Conservation (phyloP, 2,888 invertebrate species). For the Eristalis arbustorum region DNA sequence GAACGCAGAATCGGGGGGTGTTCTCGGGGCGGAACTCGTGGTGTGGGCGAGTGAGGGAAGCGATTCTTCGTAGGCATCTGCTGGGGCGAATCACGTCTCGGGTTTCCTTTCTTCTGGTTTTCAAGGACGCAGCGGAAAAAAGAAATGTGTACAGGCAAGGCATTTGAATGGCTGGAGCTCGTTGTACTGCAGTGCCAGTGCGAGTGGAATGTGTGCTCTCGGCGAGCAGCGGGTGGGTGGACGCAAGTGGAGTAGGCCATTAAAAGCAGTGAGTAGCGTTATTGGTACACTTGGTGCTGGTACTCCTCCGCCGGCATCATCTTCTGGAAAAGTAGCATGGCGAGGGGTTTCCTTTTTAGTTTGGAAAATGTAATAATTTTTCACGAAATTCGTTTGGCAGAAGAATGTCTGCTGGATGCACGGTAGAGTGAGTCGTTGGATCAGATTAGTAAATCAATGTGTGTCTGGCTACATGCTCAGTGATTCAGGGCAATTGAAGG, state of each 20-base stretch:
- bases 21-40: background rate
- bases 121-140: constrained; percentile 5
- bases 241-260: constrained; percentile 32
- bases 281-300: constrained; percentile 28
- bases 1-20: background rate
- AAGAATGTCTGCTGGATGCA: background rate
- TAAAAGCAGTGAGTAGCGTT: constrained; percentile 52
- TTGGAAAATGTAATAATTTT: constrained; percentile 36
- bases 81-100: constrained; percentile 16
- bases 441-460: background rate
- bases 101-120: constrained; percentile 13
- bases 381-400: constrained; percentile 19
- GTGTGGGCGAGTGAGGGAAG: background rate
- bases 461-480: background rate
- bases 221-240: background rate
- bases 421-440: background rate
- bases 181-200: background rate
- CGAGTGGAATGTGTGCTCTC: background rate
- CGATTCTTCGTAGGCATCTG: constrained; percentile 29
- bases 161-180: constrained; percentile 29
- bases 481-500: background rate
- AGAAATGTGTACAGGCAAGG: background rate
- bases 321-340: constrained; percentile 20
- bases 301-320: background rate
- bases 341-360: background rate